Evolutionary conservation across 1,140 invertebrate genomes (phyloP), one percentile per base, ranked within the genome.

Genomic region (Eumeta japonica): DNA sequence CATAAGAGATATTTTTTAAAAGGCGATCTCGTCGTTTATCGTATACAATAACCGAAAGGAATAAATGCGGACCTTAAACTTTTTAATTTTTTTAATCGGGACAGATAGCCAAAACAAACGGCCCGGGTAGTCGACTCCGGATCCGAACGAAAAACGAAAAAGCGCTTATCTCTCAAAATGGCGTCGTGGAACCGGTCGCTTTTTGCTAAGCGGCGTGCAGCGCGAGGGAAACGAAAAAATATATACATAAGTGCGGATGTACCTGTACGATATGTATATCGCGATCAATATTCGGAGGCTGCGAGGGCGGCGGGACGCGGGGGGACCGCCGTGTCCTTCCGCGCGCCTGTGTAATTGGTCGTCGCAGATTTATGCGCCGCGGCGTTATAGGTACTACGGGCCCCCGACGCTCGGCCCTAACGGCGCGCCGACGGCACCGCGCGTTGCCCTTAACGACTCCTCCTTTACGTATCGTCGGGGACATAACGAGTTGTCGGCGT

Each of bases 271-370:
- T n/a, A n/a, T n/a, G n/a, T n/a, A n/a, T n/a, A 64, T 64, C 55
- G 48, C 53, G 61, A 66, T 70, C 65, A 65, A 70, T 66, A 65
- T 70, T 66, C 50, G 52, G 58, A 58, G 53, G 31, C 16, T 16
- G 31, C 31, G 16, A 33, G 10, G 31, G 31, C 12, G 5, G 31
- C 10, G 31, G 31, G 31, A 12, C 10, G 16, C 15, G 31, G 58
- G 49, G 46, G 43, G 50, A 45, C 50, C 48, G 55, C 58, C 50
- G 48, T 51, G 48, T 50, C 45, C 39, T 41, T 37, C 42, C 41
- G 43, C n/a, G 45, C 53, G 45, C 52, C 53, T 53, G 41, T 62
- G 59, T 65, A 67, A 68, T 68, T 68, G 64, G 64, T 63, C 47
- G 47, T 37, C 49, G 50, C 36, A 50, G 58, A 62, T 67, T 67